Evolutionary conservation across 2,113 vertebrate genomes (phyloP).

Genomic region (Holacanthus passer): DNA sequence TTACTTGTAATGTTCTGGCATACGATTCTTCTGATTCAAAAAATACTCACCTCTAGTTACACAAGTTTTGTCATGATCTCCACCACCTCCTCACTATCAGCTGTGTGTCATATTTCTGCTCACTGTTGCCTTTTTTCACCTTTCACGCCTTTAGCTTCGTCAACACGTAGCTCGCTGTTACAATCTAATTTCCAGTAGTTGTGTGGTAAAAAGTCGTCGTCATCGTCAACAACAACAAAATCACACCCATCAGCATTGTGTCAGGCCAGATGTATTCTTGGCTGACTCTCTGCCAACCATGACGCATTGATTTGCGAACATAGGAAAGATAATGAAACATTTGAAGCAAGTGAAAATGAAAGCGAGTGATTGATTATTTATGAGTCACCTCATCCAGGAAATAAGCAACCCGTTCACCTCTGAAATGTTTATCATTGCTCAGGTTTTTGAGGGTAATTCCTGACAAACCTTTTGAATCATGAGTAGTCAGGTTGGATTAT

Average conservation of each 20-base stretch:
- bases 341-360: slow-evolving; percentile 34
- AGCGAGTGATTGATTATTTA: not conserved
- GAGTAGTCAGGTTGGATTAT: not conserved
- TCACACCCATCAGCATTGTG: not conserved
- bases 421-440: not conserved
- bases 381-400: slow-evolving; percentile 32
- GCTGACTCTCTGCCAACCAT: not conserved
- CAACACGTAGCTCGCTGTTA: not conserved
- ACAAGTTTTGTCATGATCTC: slow-evolving; percentile 17
- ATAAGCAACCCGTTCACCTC: not conserved
- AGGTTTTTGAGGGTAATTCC: slow-evolving; percentile 35
- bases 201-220: not conserved
- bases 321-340: not conserved
- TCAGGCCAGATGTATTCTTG: not conserved
- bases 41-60: slow-evolving; percentile 17
- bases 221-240: not conserved
- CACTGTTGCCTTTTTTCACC: not conserved
- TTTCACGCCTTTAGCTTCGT: not conserved
- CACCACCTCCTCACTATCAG: not conserved
- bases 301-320: not conserved
- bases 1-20: not conserved
- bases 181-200: not conserved
- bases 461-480: slow-evolving; percentile 3
- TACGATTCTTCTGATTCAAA: slow-evolving; percentile 11
- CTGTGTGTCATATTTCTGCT: not conserved